Conservation (phyloP, 1,140 invertebrate species). For the Oscheius sp. region DNA sequence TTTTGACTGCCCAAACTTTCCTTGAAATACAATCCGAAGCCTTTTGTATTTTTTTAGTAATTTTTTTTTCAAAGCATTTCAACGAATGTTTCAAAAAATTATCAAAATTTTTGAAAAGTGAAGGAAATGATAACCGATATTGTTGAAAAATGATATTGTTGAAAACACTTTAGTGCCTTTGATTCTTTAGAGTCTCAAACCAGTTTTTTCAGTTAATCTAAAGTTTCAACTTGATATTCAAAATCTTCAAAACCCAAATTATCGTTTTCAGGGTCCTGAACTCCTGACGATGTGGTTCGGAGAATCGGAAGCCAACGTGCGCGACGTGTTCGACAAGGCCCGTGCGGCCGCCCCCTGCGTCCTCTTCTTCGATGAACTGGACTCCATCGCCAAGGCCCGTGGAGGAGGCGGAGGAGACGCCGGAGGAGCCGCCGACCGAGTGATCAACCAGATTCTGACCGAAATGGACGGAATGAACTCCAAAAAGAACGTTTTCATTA, state of each 20-base stretch:
- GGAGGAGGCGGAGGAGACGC: constrained; percentile 41
- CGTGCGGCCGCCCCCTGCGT: constrained; percentile 95
- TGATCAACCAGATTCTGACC: constrained; percentile 99
- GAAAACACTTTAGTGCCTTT: no score
- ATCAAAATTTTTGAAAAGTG: no score
- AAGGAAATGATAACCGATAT: no score
- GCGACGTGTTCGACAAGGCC: constrained; percentile 98
- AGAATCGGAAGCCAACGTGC: constrained; percentile 97
- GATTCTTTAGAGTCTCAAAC: no score
- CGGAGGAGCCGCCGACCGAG: constrained; percentile 86
- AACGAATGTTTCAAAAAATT: no score
- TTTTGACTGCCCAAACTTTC: no score
- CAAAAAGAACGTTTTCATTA: constrained; percentile 99
- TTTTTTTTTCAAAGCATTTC: no score
- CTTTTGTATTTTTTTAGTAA: no score
- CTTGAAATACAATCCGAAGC: no score
- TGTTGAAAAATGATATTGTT: no score
- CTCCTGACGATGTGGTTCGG: constrained; percentile 99
- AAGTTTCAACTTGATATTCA: no score
- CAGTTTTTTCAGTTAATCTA: no score
- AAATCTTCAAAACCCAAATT: neutral
- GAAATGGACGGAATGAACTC: constrained; percentile 99
- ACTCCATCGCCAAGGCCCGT: constrained; percentile 89
- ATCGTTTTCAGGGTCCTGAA: constrained; percentile 71
- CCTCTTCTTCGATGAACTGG: constrained; percentile 98